Evolutionary conservation across 2,113 vertebrate genomes (phyloP).

Genomic region (Larimichthys polyactis): DNA sequence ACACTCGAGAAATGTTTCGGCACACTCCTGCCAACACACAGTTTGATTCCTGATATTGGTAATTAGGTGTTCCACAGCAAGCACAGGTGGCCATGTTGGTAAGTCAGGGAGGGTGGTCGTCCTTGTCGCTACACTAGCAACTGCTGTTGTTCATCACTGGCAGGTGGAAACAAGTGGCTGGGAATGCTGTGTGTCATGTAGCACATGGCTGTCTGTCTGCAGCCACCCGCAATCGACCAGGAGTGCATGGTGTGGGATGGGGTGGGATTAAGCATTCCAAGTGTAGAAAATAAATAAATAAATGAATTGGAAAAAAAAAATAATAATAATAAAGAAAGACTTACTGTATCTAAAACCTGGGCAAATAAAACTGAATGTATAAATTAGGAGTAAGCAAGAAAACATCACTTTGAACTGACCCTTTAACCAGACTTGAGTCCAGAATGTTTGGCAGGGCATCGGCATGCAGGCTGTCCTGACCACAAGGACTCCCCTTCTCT

Average conservation of each 20-base stretch:
- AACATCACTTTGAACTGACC: background rate
- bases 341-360: background rate
- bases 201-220: background rate
- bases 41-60: background rate
- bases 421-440: conserved; percentile 16
- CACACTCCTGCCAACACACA: background rate
- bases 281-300: background rate
- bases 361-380: background rate
- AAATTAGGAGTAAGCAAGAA: background rate
- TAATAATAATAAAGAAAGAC: too few relatives aligned
- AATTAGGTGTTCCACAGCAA: background rate
- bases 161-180: background rate
- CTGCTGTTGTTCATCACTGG: background rate
- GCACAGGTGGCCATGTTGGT: background rate
- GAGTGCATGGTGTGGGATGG: background rate
- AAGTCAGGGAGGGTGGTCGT: background rate
- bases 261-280: background rate
- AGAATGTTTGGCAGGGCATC: conserved; percentile 46
- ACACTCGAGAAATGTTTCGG: background rate
- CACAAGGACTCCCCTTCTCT: conserved; percentile 36
- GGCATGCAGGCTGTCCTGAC: conserved; percentile 36
- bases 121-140: background rate
- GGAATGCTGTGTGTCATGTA: background rate
- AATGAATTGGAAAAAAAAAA: background rate
- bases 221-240: background rate